Evolutionary conservation across 2,888 invertebrate genomes (phyloP), one percentile per base, ranked within the genome.

Genomic region (Trachelus tabidus): DNA sequence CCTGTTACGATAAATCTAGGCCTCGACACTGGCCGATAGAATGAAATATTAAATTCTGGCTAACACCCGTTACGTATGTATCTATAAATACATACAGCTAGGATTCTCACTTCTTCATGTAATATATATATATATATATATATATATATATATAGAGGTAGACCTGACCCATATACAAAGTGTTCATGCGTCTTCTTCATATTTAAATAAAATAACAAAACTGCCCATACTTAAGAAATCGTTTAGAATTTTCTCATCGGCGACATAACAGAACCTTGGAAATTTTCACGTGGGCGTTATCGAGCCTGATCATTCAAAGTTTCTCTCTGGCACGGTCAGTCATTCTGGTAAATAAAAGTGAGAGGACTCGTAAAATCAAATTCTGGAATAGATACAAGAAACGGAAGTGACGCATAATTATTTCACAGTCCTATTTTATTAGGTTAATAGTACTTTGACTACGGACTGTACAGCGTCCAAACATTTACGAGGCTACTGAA

Each of bases 281-380:
- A 77, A 77, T 75, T 69, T 12, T 75, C 40, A 84, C 87, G 90
- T 90, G 87, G 90, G 90, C 84, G 88, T 69, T 31, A 31, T 12
- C 69, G 37, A 81, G 83, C 81, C 83, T 90, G 89, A 90, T 89
- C 89, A 90, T 90, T 90, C 87, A 89, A 87, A 87, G 82, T 81
- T 84, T 83, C 83, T 82, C 82, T 82, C 68, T 82, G 74, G 69
- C 76, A 80, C 73, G 76, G 73, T 79, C 76, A 77, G 73, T 79
- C 80, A 79, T 80, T 82, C 79, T 11, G 68, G 86, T 84, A 84
- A 85, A 87, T 88, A 85, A 86, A 23, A 23, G n/a, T 87, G 85
- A 86, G 84, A 87, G 86, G 85, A 86, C 84, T 77, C 79, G 83
- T 84, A 85, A 87, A 87, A 89, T 87, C 87, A 87, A 85, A 85